A percentile compares a stretch with the other conserved stretches of the same genome.
These are phyloP conservation scores for Pangasius macronema DNA, from an alignment of 2,797 vertebrate species.

Conservation along the genomic window DNA sequence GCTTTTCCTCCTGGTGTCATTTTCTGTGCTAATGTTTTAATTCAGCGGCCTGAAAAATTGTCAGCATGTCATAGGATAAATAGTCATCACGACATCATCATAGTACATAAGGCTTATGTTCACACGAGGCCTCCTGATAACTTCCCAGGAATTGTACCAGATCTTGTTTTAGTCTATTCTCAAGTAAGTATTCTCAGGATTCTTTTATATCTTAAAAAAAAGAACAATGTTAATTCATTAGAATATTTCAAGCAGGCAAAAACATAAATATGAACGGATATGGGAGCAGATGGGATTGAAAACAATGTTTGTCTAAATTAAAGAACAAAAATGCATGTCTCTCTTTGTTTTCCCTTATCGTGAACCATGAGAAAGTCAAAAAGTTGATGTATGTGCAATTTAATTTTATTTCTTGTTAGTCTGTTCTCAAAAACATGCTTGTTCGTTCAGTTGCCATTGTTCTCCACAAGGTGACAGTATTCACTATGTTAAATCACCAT, in stretches of 20 bases:
- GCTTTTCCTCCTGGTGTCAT: neutral
- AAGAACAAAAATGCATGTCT: neutral
- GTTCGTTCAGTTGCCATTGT: neutral
- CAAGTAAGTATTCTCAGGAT: neutral
- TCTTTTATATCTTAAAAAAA: neutral
- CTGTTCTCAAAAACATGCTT: neutral
- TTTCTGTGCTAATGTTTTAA: neutral
- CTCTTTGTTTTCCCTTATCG: neutral
- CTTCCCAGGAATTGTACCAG: neutral
- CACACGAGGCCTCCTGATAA: neutral
- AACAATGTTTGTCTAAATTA: neutral
- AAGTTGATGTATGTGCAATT: neutral
- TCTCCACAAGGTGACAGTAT: constrained; percentile 56
- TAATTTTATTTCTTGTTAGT: neutral
- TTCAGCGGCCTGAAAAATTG: neutral
- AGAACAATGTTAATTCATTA: neutral
- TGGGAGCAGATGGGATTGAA: too few species aligned
- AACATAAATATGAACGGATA: neutral
- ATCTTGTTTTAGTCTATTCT: neutral
- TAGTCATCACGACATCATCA: neutral
- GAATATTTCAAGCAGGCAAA: neutral
- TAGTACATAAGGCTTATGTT: neutral
- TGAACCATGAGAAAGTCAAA: neutral
- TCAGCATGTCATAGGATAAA: neutral
- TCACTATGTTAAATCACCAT: neutral